Conservation (phyloP, 2,113 vertebrate species). For the Corythornis vintsioides region DNA sequence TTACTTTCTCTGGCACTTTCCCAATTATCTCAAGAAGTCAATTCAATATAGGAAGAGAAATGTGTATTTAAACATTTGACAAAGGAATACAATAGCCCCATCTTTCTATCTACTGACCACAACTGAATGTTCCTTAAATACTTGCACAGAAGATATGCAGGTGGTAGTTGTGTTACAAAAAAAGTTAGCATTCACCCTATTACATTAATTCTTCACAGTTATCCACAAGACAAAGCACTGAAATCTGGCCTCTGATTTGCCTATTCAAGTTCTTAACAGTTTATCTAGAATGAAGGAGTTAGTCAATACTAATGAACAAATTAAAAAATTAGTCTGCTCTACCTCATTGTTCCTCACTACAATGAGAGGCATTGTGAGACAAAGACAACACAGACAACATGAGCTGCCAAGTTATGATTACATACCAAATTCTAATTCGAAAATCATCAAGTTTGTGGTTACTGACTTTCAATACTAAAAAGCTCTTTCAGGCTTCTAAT, state of each 20-base stretch:
- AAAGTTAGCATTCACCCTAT: neutral
- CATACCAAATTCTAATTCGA: neutral
- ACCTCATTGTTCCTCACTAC: neutral
- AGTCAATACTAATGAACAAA: constrained; percentile 7
- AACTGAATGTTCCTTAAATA: neutral
- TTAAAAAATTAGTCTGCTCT: neutral
- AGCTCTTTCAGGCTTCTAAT: neutral
- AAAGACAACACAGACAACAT: neutral
- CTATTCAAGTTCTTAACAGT: neutral
- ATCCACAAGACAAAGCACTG: neutral
- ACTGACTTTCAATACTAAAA: neutral
- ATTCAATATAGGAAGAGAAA: neutral
- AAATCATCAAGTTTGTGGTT: neutral
- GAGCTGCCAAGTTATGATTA: constrained; percentile 8
- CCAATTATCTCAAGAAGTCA: neutral
- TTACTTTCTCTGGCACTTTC: neutral
- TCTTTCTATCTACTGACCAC: neutral
- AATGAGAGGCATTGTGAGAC: neutral
- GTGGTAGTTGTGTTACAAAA: neutral
- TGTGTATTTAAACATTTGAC: neutral
- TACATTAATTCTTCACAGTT: neutral
- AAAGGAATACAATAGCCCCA: neutral
- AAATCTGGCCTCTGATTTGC: neutral
- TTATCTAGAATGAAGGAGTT: neutral
- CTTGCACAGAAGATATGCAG: neutral